Evolutionary conservation across 2,888 invertebrate species (phyloP), one percentile per base, ranked within the genome.

Genomic region (Caenorhabditis sp.): DNA sequence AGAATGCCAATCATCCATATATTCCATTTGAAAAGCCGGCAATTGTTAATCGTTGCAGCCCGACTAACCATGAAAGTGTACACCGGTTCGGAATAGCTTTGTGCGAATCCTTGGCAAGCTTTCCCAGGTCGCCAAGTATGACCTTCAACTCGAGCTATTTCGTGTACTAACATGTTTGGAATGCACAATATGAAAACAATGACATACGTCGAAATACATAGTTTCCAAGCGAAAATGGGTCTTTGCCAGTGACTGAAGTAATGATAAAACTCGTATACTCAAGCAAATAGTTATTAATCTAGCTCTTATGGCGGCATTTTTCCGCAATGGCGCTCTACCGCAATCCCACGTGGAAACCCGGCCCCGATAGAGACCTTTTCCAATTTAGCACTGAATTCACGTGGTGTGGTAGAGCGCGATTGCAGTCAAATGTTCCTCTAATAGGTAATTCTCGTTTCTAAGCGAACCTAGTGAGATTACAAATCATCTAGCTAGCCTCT

Each of bases 1-100:
- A 86, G 48, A 35, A 86, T 81, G 7, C 88, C 88, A 45, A 85
- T 86, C 74, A 87, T 79, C 88, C 88, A 88, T 20, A 88, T 83
- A 70, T 87, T 88, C 70, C 75, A 70, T 74, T 87, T 88, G 74
- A 86, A 88, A 11, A 85, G 43, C 35, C 80, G 71, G 52, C 88
- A 88, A 41, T 84, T 85, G 63, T 88, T 82, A 0, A 66, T 66
- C 4, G 79, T 76, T 5, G 85, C 85, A 24, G 77, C 63, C 27
- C 72, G 58, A 27, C 84, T 79, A 22, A 87, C 86, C 58, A 78
- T 74, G 58, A 87, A 81, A 7, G 87, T 87, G 74, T 82, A 87
- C 7, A 86, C 59, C 8, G 76, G 58, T 58, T 85, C 84, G 7
- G 75, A 62, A 53, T 86, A 79, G 52, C 85, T 85, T 22, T 56